Evolutionary conservation across 2,797 vertebrate species (phyloP), one percentile per base, ranked within the genome.

Genomic region (Cetoscarus ocellatus): DNA sequence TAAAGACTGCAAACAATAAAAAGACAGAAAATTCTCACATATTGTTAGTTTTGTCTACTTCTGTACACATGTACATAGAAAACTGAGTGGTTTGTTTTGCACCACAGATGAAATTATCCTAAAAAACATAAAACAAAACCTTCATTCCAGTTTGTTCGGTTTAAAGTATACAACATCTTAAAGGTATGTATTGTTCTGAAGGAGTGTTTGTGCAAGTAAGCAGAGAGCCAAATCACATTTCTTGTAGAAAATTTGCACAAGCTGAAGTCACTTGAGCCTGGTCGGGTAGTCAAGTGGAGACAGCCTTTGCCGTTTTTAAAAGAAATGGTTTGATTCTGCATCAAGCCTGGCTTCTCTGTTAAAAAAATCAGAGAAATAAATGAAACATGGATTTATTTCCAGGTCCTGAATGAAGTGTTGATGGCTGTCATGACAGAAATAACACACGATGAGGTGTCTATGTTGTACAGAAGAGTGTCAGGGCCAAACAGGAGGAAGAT

Each of bases 61-160:
- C 77, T 86, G 79, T 88, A 86, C 91, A 91, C 73, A 70, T 86
- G 84, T 89, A 88, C 86, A 80, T 91, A 83, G 69, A 79, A 70
- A 85, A 86, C 73, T 50, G 48, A 83, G 67, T 71, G 36, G 70
- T 82, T 80, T 39, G 52, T 75, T 70, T 67, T 82, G 86, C 81
- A 86, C 79, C 62, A 73, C 60, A 69, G 66, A 73, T 68, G 60
- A 88, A 85, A 84, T 79, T 65, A 66, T 86, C 65, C 79, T 73
- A 73, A 55, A 64, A 67, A 40, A 59, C 54, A 61, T 35, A 7
- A 69, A 61, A 84, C 60, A 78, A 79, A 77, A 82, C 52, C 81
- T 89, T 90, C 82, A 88, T 89, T 92, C 87, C 75, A 72, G 84
- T 73, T 70, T 80, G 67, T 82, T 87, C 59, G 61, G 73, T 86